phyloP scores from a whole-genome alignment of 1,140 invertebrate genomes.

The Scaptodrosophila lebanonensis region DNA sequence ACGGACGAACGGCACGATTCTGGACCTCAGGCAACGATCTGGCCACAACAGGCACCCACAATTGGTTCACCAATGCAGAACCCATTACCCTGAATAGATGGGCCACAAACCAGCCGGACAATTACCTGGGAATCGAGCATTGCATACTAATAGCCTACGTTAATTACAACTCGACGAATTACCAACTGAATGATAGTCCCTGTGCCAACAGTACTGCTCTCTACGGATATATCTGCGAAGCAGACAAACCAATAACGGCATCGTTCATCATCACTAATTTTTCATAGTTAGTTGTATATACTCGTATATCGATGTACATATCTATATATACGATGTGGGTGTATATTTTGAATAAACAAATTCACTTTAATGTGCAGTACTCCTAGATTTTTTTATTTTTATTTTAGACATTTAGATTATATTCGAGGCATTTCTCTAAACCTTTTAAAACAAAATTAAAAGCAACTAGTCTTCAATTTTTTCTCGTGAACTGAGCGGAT shows the following conservation, averaged over 20 bases:
- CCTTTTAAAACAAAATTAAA: no score
- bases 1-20: background rate
- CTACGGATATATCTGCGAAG: constrained; percentile 78
- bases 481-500: no score
- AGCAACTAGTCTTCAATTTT: no score
- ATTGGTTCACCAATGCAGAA: constrained; percentile 28
- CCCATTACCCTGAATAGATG: constrained; percentile 22
- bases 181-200: constrained; percentile 29
- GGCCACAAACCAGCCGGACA: constrained; percentile 33
- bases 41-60: constrained; percentile 19
- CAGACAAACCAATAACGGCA: constrained; percentile 79
- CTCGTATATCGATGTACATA: no score
- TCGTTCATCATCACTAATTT: constrained; percentile 77
- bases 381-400: no score
- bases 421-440: no score
- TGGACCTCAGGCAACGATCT: constrained; percentile 48
- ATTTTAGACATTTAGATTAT: no score
- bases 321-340: no score
- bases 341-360: no score
- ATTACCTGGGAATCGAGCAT: constrained; percentile 24
- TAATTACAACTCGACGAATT: constrained; percentile 4
- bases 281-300: no score
- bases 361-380: no score
- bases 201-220: constrained; percentile 18
- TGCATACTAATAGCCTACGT: constrained; percentile 34